Percentiles rank a stretch among this genome's conserved stretches.
These are phyloP conservation scores for Popillia japonica DNA, from an alignment of 1,140 invertebrate species.

Conservation along the genomic window DNA sequence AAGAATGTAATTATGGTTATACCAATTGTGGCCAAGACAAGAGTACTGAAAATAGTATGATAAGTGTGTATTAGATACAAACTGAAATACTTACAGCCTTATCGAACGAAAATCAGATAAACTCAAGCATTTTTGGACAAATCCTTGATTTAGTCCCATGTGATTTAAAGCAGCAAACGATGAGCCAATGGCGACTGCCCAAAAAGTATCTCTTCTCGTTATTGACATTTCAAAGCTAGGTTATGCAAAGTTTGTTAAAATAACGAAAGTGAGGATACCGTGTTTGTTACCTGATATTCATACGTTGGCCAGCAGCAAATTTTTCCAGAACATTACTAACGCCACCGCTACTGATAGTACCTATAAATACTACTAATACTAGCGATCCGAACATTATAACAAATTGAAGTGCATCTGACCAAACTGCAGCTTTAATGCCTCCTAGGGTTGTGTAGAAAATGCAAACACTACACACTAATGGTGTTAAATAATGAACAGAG, in stretches of 20 bases:
- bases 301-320: slow-evolving; percentile 61
- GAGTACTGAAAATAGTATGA: background rate
- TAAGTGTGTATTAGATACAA: background rate
- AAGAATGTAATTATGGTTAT: slow-evolving; percentile 7
- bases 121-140: slow-evolving; percentile 68
- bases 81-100: slow-evolving; percentile 58
- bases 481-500: slow-evolving; percentile 63
- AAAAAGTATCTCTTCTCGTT: slow-evolving; percentile 66
- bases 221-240: slow-evolving; percentile 64
- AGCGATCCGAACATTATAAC: slow-evolving; percentile 72
- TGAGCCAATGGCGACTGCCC: slow-evolving; percentile 66
- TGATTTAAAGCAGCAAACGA: slow-evolving; percentile 67
- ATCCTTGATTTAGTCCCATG: slow-evolving; percentile 66
- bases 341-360: slow-evolving; percentile 61
- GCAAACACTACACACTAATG: slow-evolving; percentile 73
- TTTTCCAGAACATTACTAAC: slow-evolving; percentile 59
- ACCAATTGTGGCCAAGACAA: background rate
- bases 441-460: slow-evolving; percentile 75
- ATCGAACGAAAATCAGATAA: slow-evolving; percentile 63
- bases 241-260: background rate
- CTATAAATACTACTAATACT: slow-evolving; percentile 69
- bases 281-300: slow-evolving; percentile 50
- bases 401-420: slow-evolving; percentile 73
- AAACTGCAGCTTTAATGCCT: slow-evolving; percentile 75
- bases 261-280: too few relatives aligned